A percentile compares a stretch with the other conserved stretches of the same genome.
These are phyloP conservation scores for Gephyroberyx darwinii DNA, from an alignment of 2,797 vertebrate species.

Conservation along the genomic window DNA sequence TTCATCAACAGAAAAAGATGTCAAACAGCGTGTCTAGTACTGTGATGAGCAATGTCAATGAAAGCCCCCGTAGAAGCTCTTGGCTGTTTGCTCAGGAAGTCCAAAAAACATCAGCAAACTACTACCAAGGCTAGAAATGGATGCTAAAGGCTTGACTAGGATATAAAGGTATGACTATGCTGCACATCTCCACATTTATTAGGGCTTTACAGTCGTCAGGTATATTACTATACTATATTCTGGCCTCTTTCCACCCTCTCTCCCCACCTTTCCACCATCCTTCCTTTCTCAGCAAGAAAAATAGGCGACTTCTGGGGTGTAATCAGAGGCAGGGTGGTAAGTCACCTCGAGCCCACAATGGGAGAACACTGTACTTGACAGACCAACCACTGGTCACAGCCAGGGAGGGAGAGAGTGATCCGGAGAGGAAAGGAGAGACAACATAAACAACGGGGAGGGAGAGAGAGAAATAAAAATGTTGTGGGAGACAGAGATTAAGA, in stretches of 20 bases:
- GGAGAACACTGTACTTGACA: slow-evolving; percentile 52
- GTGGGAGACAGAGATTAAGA: neutral
- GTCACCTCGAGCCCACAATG: slow-evolving; percentile 62
- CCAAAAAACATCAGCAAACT: slow-evolving; percentile 16
- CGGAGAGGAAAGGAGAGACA: neutral
- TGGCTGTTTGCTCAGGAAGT: no score
- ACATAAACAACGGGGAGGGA: slow-evolving; percentile 23
- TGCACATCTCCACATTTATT: slow-evolving; percentile 42
- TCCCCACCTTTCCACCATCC: neutral
- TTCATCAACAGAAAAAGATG: no score
- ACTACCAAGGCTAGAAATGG: slow-evolving; percentile 16
- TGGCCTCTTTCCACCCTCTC: slow-evolving; percentile 31
- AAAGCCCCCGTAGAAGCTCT: no score
- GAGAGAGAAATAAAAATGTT: slow-evolving; percentile 2
- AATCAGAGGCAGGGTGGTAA: slow-evolving; percentile 62
- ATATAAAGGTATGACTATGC: slow-evolving; percentile 37
- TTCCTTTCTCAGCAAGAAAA: slow-evolving; percentile 60
- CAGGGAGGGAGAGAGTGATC: neutral
- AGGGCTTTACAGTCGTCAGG: slow-evolving; percentile 27
- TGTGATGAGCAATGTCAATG: no score
- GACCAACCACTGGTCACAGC: slow-evolving; percentile 55
- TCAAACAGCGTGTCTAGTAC: no score
- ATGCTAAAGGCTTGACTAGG: slow-evolving; percentile 3
- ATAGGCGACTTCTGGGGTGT: slow-evolving; percentile 60
- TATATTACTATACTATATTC: slow-evolving; percentile 55